Percentiles rank a stretch among this genome's conserved stretches.
Conservation (phyloP, 2,797 vertebrate species). For the Phrynocephalus vlangalii region DNA sequence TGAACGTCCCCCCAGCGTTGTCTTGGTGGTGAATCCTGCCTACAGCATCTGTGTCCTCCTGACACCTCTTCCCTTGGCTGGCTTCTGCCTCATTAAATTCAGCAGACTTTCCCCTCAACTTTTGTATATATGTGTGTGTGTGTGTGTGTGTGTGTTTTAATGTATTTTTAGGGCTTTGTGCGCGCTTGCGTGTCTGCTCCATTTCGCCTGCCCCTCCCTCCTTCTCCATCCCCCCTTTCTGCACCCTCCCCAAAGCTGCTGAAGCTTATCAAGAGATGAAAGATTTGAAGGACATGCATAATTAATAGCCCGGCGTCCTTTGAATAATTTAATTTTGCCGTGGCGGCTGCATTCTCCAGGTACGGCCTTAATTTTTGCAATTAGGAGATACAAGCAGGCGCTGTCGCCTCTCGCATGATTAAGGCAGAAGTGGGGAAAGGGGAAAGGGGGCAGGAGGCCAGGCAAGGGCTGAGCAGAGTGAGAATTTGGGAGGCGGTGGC, state of each 20-base stretch:
- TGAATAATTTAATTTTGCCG: conserved; percentile 58
- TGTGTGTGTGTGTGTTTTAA: background rate
- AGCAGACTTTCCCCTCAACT: background rate
- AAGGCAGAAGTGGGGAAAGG: background rate
- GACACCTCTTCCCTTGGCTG: accelerated
- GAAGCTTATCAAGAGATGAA: conserved; percentile 62
- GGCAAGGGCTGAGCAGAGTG: conserved; percentile 6
- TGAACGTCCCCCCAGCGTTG: accelerated
- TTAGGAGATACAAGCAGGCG: conserved; percentile 47
- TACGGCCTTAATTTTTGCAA: conserved; percentile 65
- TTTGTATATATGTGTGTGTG: background rate
- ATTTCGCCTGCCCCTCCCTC: background rate
- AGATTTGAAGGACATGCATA: conserved; percentile 61
- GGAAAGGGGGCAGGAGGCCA: background rate
- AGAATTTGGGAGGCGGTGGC: background rate
- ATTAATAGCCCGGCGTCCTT: conserved; percentile 58
- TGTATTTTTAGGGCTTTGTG: background rate
- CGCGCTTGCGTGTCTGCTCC: background rate
- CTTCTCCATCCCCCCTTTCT: background rate
- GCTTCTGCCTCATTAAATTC: conserved; percentile 16
- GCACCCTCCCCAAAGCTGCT: conserved; percentile 35
- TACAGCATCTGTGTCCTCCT: background rate
- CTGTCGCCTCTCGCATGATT: conserved; percentile 49
- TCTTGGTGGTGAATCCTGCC: background rate
- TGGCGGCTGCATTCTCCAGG: conserved; percentile 57